Evolutionary conservation across 2,113 vertebrate genomes (phyloP), one percentile per base, ranked within the genome.

Genomic region (Scartelaos histophorus): DNA sequence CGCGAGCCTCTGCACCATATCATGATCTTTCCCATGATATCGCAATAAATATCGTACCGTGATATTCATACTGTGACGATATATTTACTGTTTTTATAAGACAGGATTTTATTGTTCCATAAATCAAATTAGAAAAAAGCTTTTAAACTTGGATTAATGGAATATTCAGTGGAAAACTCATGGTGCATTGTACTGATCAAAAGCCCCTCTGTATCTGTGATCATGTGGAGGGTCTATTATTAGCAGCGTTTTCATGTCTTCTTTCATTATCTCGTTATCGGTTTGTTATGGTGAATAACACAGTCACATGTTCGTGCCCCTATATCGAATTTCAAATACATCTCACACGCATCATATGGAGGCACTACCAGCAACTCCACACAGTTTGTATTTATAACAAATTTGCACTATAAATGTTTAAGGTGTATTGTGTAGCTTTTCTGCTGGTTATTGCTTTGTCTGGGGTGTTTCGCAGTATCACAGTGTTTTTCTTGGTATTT

Each of bases 191-290:
- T 11, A 25, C 24, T 2, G 10, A 34, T 38, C 61, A 64, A 10
- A 38, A 38, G 61, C 2, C 61, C 61, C 5, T 38, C 61, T 64
- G 61, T 64, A 1, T 16, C 61, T 64, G 16, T 11, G 29, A 35
- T 64, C 61, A 64, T 64, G 61, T 38, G 61, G 25, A 64, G 38
- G 16, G 9, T 64, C 34, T 64, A 64, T 38, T 64, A 64, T 64
- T 64, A 64, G 61, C 61, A 35, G 61, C 1, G 17, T n/a, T 64
- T 64, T 64, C 61, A 43, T n/a, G 29, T 64, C 34, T 34, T 38
- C 61, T 17, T 38, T 38, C 61, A 43, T 38, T 38, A 35, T 38
- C 29, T 10, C 29, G 38, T 64, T 38, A 64, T 64, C 61, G 34
- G 58, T 64, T 64, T 38, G 61, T 64, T 38, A 64, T 9, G 17